Base-by-base conservation (phyloP, 2,113 vertebrate genomes). In the Rhegmatorhina hoffmannsi region DNA sequence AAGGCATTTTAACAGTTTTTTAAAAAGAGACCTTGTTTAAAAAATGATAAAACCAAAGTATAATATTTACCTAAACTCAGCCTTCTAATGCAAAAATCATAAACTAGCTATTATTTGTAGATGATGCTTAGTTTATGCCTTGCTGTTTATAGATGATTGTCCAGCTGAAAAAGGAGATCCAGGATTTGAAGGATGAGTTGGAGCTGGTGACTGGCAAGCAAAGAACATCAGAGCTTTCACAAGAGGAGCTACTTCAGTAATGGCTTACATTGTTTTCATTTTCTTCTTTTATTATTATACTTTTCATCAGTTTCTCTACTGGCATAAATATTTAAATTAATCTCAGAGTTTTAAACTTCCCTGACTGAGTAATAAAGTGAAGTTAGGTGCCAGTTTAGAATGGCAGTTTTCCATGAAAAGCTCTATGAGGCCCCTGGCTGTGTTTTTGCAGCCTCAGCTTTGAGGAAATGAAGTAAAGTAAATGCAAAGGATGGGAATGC, bases 101-200 rank as follows among this genome's bases (percentile, higher is more conserved):
- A 74, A 76, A 21, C 26, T 76, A 78, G 11, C 16, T 66, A 56
- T 76, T 75, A 53, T 79, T 81, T 94, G 43, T 78, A 88, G 49
- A 26, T 96, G 60, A 90, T 87, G 44, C 44, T 89, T 76, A 58
- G 25, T 95, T 92, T 94, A 67, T 94, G 7, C 34, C 52, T 94
- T 94, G 17, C 50, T 97, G 14, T 97, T 95, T 93, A 40, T 80
- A 99, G 99, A 60, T 99, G 86, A 99, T 99, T 78, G 33, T 95
- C 8, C 98, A 97, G 77, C 97, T 99, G 89, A 98, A 98, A 92
- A 98, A 98, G 80, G 99, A 99, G 96, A 96, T 99, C 89, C 98
- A 98, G 92, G 97, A 97, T 28, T 95, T 99, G 95, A 99, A 98
- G 95, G 98, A 99, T 72, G 99, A 99, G 92, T 97, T 99, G 92